Evolutionary conservation across 2,797 vertebrate species (phyloP).

Genomic region (Lutjanus campechanus): DNA sequence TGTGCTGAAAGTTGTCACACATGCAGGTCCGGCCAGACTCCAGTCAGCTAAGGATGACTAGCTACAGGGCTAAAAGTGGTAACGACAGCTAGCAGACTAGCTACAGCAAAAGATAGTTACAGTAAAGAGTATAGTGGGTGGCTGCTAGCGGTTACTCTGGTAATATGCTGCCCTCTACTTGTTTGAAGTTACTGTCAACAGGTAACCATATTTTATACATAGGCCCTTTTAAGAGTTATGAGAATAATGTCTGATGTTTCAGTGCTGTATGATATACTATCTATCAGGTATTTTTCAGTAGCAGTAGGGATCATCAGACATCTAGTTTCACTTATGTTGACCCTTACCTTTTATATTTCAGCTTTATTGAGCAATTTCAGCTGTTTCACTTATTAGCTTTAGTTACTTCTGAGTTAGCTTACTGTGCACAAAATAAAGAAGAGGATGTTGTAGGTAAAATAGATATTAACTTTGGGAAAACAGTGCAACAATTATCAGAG

Average conservation of each 20-base stretch:
- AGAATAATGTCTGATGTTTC: neutral
- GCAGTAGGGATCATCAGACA: neutral
- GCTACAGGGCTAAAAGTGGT: no score
- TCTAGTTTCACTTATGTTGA: neutral
- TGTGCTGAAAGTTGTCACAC: no score
- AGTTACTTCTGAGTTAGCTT: neutral
- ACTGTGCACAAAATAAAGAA: neutral
- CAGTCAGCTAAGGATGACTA: no score
- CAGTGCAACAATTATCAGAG: constrained; percentile 10
- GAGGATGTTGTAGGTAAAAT: neutral
- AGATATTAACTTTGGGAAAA: constrained; percentile 27
- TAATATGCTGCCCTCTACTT: no score
- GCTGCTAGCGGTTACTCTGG: no score
- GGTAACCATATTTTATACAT: neutral
- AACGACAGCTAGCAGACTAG: no score
- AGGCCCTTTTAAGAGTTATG: neutral
- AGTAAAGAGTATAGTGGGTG: no score
- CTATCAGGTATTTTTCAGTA: neutral
- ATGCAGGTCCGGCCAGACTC: no score
- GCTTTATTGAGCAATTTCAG: neutral
- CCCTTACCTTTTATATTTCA: neutral
- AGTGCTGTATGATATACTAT: neutral
- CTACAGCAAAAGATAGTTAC: no score
- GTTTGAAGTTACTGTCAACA: no score
- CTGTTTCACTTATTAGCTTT: neutral